Base-by-base conservation (phyloP, 2,888 invertebrate species). In the Laothoe populi region DNA sequence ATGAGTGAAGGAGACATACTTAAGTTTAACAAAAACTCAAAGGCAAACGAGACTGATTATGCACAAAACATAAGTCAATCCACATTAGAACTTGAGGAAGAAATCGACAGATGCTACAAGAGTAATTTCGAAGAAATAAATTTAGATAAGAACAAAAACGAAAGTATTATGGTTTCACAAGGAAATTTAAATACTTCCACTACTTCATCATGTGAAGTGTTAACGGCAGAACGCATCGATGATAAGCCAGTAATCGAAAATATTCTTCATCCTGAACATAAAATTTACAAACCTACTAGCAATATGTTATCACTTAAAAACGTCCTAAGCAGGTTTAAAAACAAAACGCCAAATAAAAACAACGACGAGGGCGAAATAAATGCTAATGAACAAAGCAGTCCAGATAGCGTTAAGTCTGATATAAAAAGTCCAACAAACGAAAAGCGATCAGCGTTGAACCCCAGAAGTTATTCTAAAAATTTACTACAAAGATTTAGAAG, bases 201-300 rank as follows among this genome's bases (percentile, higher is more conserved):
- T 63, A 94, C 91, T 10, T 94, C 93, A 0, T 94, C 94, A 3
- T 94, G 94, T 69, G 94, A 94, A 79, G 90, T 93, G 0, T 74
- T 94, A 57, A 86, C 93, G 5, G 66, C 79, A 46, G 90, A 93
- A 4, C 85, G 82, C n/a, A 91, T 83, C 40, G 86, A 87, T 69
- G 90, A 71, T 70, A 94, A 89, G 76, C 73, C 87, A 64, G 90
- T 76, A 74, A 91, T 84, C 68, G 93, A 86, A 80, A 86, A 93
- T 2, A 94, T 95, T 66, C n/a, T n/a, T n/a, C 96, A 96, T 77
- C 97, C 97, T 0, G 96, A 96, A 77, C 96, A 97, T 81, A 96
- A 96, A 85, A 96, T 96, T 71, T 96, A 96, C 76, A 94, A 96
- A 66, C 95, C 95, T 53, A 94, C 94, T 0, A 92, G 93, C 57